Evolutionary conservation across 2,797 vertebrate species (phyloP), one percentile per base, ranked within the genome.

Genomic region (Poeciliopsis paucimaculata): DNA sequence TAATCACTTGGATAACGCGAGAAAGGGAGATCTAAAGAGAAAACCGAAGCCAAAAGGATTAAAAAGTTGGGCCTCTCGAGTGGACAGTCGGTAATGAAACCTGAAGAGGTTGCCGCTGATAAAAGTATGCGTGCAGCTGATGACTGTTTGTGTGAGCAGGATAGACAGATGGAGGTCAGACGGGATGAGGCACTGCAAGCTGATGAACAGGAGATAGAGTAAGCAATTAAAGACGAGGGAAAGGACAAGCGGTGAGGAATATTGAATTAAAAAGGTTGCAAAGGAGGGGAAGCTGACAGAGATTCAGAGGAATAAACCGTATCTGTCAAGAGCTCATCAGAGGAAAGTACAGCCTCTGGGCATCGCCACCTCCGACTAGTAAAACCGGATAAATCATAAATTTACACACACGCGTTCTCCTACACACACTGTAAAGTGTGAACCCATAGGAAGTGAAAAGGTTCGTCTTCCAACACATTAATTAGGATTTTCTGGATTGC

Each of bases 261-360:
- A 11, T 6, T 72, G 77, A 77, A 77, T 73, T 70, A 70, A 82
- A 72, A 79, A 75, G 66, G 55, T 15, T 73, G 49, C 1, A 57
- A 77, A 77, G 41, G 75, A 78, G 71, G 43, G 57, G 45, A 78
- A 81, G 81, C 47, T 64, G 86, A 84, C 80, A 85, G 81, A 81
- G 72, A 89, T 87, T 82, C 70, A 71, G 84, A 82, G 76, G 86
- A 88, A 86, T 92, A 92, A 93, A 92, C 88, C 84, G 84, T 71
- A 81, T 84, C 88, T 92, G 94, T 93, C 93, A 93, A 93, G 90
- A 90, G 89, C 88, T 91, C 92, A 91, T 93, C 92, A 88, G 89
- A 87, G 83, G 72, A 87, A 90, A 91, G 90, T 87, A 88, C 79
- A 90, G 92, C 93, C 93, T 80, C 79, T 15, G 87, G 92, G 83